Evolutionary conservation across 2,797 vertebrate genomes (phyloP).

Genomic region (Geotrypetes seraphini): DNA sequence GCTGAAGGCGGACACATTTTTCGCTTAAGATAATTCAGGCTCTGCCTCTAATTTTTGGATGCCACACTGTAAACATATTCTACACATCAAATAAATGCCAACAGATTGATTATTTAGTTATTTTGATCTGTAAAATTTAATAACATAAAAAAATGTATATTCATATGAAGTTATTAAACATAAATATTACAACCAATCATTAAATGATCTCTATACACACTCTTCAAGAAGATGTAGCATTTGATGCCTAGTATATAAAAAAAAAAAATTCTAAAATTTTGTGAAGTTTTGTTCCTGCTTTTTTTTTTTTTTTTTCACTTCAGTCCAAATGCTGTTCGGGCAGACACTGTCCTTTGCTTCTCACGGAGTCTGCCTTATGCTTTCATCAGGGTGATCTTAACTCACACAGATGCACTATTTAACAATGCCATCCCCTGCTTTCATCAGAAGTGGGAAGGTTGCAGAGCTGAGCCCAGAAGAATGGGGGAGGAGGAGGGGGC

Average conservation of each 20-base stretch:
- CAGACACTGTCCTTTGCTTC: conserved; percentile 96
- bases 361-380: conserved; percentile 91
- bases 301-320: too few species aligned
- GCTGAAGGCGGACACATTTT: background rate
- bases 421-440: conserved; percentile 99
- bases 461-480: conserved; percentile 94
- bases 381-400: conserved; percentile 96
- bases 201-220: too few species aligned
- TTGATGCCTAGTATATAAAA: conserved; percentile 31
- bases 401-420: conserved; percentile 99
- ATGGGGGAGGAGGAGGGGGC: conserved; percentile 99
- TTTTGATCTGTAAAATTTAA: too few species aligned
- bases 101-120: too few species aligned
- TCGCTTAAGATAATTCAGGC: background rate
- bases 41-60: conserved; percentile 7
- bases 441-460: conserved; percentile 95
- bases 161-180: conserved; percentile 21
- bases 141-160: too few species aligned
- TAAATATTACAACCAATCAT: too few species aligned
- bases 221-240: conserved; percentile 17
- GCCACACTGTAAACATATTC: conserved; percentile 6
- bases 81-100: too few species aligned
- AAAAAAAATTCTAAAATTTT: too few species aligned
- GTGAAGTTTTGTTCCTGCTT: conserved; percentile 86
- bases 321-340: conserved; percentile 96